Conservation (phyloP, 2,113 vertebrate species). For the Oryzias celebensis region DNA sequence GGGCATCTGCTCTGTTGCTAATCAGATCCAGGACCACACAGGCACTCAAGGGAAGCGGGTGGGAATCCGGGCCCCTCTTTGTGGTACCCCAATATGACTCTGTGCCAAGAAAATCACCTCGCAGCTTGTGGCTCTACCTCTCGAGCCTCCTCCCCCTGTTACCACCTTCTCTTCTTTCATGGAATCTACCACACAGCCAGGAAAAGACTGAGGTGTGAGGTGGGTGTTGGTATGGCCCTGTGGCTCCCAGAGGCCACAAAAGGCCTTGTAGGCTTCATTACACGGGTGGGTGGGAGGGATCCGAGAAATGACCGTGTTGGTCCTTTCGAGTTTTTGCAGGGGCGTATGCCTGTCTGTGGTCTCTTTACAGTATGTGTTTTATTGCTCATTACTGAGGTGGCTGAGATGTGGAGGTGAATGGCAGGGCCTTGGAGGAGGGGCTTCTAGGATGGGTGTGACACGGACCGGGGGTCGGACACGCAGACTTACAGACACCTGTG, state of each 20-base stretch:
- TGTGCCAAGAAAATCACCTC: conserved; percentile 73
- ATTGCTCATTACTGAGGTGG: conserved; percentile 77
- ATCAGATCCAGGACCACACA: conserved; percentile 73
- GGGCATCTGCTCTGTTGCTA: conserved; percentile 41
- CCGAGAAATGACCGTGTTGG: conserved; percentile 16
- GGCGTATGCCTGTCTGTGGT: conserved; percentile 46
- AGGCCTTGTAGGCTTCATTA: conserved; percentile 52
- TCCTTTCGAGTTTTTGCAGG: conserved; percentile 24
- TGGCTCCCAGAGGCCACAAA: conserved; percentile 34
- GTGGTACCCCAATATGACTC: conserved; percentile 26
- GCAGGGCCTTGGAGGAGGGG: conserved; percentile 16
- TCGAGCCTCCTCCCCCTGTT: conserved; percentile 27
- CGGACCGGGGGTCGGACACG: not conserved
- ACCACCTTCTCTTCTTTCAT: conserved; percentile 75
- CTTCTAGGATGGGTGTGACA: conserved; percentile 7
- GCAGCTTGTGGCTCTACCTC: conserved; percentile 47
- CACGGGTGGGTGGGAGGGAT: conserved; percentile 30
- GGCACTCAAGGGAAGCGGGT: conserved; percentile 20
- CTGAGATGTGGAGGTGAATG: conserved; percentile 71
- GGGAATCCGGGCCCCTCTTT: conserved; percentile 31
- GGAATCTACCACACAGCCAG: conserved; percentile 42
- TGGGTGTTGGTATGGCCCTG: conserved; percentile 35
- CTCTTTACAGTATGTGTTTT: conserved; percentile 62
- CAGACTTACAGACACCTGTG: conserved; percentile 12
- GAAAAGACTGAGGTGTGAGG: conserved; percentile 24